These are phyloP conservation scores for Oceanodroma leucorhoa DNA, from an alignment of 2,797 vertebrate genomes.

Conservation along the genomic window DNA sequence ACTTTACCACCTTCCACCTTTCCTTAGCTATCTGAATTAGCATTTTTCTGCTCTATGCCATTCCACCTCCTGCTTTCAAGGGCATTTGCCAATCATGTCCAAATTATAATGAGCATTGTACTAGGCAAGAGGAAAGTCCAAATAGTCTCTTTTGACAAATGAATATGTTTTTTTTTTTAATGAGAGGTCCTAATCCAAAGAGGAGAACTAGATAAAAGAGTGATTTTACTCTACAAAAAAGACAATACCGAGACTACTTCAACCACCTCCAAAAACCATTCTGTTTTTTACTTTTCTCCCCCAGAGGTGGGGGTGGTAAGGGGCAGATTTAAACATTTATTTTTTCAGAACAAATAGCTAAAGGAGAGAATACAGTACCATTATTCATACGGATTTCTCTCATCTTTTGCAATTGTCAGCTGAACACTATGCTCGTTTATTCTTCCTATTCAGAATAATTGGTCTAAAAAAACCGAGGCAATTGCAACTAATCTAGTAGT, in stretches of 20 bases:
- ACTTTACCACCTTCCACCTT: background rate
- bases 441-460: background rate
- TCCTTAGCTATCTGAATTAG: background rate
- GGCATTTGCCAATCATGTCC: background rate
- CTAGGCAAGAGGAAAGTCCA: background rate
- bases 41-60: background rate
- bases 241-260: background rate
- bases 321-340: background rate
- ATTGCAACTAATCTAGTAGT: background rate
- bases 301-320: background rate
- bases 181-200: background rate
- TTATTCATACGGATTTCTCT: background rate
- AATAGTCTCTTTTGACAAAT: background rate
- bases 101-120: background rate
- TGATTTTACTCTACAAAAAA: background rate
- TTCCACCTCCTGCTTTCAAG: background rate
- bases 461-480: background rate
- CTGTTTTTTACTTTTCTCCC: background rate
- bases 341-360: background rate
- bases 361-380: background rate
- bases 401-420: background rate
- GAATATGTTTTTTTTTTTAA: background rate
- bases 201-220: background rate
- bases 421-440: background rate
- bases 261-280: background rate